Evolutionary conservation across 2,888 invertebrate species (phyloP).

Genomic region (Liposcelis brunnea): DNA sequence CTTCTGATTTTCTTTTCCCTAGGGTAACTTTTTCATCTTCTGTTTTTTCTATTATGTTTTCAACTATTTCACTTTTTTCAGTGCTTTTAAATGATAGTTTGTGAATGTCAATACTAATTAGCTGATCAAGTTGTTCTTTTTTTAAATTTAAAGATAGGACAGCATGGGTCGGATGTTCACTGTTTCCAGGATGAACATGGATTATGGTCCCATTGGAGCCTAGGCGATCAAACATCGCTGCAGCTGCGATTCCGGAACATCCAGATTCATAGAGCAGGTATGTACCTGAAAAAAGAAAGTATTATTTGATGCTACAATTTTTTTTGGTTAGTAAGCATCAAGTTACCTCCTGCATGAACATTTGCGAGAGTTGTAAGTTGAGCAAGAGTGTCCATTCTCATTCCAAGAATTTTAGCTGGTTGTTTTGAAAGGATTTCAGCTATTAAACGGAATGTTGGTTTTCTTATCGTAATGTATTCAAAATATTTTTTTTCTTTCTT

Average conservation of each 20-base stretch:
- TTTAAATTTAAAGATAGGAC: conserved; percentile 65
- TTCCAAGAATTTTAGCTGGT: conserved; percentile 51
- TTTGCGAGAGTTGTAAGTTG: conserved; percentile 73
- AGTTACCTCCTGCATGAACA: conserved; percentile 54
- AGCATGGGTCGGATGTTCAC: conserved; percentile 54
- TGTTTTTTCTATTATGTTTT: conserved; percentile 15
- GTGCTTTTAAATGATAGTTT: conserved; percentile 12
- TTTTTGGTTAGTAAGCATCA: too few species aligned
- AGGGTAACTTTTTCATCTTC: conserved; percentile 7
- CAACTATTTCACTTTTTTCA: conserved; percentile 12
- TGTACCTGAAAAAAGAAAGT: conserved; percentile 17
- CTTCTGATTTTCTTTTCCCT: conserved; percentile 14
- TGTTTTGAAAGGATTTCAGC: conserved; percentile 69
- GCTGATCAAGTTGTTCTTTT: conserved; percentile 46
- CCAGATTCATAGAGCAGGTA: conserved; percentile 79
- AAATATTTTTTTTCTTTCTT: conserved; percentile 92
- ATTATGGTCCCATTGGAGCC: conserved; percentile 46
- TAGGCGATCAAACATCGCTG: conserved; percentile 64
- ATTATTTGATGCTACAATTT: too few species aligned
- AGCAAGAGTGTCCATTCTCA: conserved; percentile 75
- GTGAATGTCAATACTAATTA: conserved; percentile 59
- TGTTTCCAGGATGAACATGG: conserved; percentile 65
- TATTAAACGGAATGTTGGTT: conserved; percentile 65
- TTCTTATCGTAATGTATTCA: conserved; percentile 59
- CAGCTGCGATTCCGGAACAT: conserved; percentile 67